phyloP scores from a whole-genome alignment of 2,888 invertebrate genomes.

The Sympetrum striolatum region DNA sequence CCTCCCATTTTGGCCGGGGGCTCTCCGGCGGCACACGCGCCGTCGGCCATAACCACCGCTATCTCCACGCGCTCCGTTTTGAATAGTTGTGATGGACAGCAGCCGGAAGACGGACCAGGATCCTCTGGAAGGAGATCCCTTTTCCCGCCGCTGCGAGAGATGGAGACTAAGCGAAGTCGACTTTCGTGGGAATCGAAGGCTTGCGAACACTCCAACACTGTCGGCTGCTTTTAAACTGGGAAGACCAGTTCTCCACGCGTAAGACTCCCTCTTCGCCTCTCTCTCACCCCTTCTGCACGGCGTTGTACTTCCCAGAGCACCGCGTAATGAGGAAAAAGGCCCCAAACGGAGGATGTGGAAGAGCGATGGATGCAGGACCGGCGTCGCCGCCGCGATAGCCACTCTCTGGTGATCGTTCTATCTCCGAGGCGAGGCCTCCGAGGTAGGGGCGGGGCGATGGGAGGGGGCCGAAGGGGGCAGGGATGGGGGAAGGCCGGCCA shows the following conservation, averaged over 20 bases:
- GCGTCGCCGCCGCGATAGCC: background rate
- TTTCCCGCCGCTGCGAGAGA: background rate
- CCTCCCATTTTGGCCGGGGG: background rate
- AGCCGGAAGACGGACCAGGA: background rate
- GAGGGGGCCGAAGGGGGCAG: background rate
- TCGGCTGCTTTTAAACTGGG: constrained; percentile 25
- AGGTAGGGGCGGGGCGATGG: background rate
- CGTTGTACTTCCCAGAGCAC: background rate
- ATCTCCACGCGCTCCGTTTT: constrained; percentile 34
- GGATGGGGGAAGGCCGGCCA: background rate
- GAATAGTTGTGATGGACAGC: background rate
- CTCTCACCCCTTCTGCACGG: background rate
- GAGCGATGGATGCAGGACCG: background rate
- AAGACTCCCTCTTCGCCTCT: background rate
- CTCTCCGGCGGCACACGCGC: constrained; percentile 28
- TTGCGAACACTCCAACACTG: background rate
- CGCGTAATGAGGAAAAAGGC: background rate
- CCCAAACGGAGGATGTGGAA: too few relatives aligned
- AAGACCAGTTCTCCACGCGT: constrained; percentile 31
- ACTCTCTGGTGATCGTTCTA: background rate
- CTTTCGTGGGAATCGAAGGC: background rate
- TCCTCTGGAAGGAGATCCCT: background rate
- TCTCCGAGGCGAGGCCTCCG: background rate
- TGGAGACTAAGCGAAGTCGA: background rate
- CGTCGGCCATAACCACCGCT: constrained; percentile 41